phyloP scores from a whole-genome alignment of 2,797 vertebrate genomes.

The Coracias cyanogaster region DNA sequence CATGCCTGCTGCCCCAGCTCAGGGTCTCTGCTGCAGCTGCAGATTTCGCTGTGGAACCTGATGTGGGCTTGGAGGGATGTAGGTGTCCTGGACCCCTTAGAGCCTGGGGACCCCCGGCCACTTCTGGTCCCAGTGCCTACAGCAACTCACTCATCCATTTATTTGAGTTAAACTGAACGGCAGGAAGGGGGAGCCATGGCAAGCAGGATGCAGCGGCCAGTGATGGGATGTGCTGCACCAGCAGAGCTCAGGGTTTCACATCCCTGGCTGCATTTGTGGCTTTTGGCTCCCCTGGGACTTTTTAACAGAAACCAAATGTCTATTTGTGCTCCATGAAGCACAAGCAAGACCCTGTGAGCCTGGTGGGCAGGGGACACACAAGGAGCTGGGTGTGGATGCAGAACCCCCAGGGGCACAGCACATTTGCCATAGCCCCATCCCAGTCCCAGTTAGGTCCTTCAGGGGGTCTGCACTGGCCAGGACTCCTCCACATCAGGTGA shows the following conservation, averaged over 20 bases:
- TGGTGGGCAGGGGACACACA: accelerated
- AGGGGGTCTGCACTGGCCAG: neutral
- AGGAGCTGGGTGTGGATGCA: neutral
- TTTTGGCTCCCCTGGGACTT: slow-evolving; percentile 19
- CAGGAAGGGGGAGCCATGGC: neutral
- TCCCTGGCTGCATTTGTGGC: neutral
- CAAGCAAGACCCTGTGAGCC: neutral
- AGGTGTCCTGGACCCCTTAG: neutral
- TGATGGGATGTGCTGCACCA: accelerated
- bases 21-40: accelerated
- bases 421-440: accelerated
- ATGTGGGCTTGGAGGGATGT: accelerated
- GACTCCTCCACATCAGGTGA: accelerated
- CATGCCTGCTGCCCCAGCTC: accelerated
- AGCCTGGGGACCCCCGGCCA: neutral
- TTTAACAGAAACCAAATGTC: slow-evolving; percentile 46
- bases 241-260: neutral
- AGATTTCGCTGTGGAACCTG: neutral
- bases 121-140: neutral
- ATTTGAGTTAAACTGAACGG: accelerated
- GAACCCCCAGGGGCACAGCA: neutral
- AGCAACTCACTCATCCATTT: neutral
- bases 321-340: neutral
- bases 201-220: neutral
- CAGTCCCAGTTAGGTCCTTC: neutral